Evolutionary conservation across 2,888 invertebrate species (phyloP).

Genomic region (Brachylomia viminalis): DNA sequence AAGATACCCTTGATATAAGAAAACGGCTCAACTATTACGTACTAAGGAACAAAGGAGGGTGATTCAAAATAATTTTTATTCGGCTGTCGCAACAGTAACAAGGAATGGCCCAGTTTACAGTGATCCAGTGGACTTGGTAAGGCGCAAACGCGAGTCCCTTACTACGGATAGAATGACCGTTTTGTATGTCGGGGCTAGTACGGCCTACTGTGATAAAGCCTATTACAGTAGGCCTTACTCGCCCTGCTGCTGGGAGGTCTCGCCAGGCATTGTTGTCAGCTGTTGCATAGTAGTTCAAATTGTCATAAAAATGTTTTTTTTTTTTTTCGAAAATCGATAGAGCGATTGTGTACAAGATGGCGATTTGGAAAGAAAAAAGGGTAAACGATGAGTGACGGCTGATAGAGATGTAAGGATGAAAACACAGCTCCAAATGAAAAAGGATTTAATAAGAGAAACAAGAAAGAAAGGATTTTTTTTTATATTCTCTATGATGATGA

Average conservation of each 20-base stretch:
- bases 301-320: too few relatives aligned
- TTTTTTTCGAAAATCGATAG: too few relatives aligned
- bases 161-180: slow-evolving; percentile 7
- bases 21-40: slow-evolving; percentile 38
- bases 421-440: neutral
- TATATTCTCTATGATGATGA: too few relatives aligned
- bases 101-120: slow-evolving; percentile 53
- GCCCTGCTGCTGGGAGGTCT: neutral
- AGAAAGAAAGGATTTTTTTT: too few relatives aligned
- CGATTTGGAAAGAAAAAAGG: too few relatives aligned
- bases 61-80: slow-evolving; percentile 62
- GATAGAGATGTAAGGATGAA: neutral
- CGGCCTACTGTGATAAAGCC: too few relatives aligned
- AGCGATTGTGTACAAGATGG: neutral
- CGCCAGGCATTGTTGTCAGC: too few relatives aligned
- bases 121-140: slow-evolving; percentile 48
- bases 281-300: neutral
- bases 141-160: slow-evolving; percentile 31
- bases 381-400: neutral
- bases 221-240: too few relatives aligned
- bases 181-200: too few relatives aligned
- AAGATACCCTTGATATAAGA: slow-evolving; percentile 38
- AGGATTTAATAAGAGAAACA: too few relatives aligned
- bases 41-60: slow-evolving; percentile 52
- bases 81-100: slow-evolving; percentile 56